phyloP scores from a whole-genome alignment of 30 jellyfish, hydroid and myxozoan genomes.

The Nemopilema nomurai region DNA sequence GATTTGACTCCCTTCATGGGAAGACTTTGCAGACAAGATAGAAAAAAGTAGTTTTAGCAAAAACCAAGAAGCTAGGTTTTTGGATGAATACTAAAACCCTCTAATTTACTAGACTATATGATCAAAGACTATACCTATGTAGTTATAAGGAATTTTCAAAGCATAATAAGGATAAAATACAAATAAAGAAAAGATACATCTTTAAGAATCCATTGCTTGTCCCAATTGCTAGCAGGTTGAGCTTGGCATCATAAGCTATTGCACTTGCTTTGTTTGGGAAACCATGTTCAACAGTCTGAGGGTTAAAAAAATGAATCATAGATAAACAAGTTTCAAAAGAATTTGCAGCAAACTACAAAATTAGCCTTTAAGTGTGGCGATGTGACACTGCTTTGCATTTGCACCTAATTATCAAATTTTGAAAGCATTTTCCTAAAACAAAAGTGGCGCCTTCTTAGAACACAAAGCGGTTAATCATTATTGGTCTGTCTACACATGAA shows the following conservation, averaged over 20 bases:
- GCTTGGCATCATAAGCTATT: constrained; percentile 83
- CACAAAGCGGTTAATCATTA: constrained; percentile 1
- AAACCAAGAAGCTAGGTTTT: too few relatives aligned
- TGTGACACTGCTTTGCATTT: neutral
- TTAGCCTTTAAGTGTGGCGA: neutral
- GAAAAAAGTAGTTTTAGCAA: too few relatives aligned
- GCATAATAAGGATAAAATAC: too few relatives aligned
- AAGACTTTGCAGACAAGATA: too few relatives aligned
- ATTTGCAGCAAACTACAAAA: neutral
- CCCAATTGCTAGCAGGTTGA: constrained; percentile 95
- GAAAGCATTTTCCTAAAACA: neutral
- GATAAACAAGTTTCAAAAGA: too few relatives aligned
- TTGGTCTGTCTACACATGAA: neutral
- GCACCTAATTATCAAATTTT: neutral
- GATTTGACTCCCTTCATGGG: too few relatives aligned
- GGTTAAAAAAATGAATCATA: neutral
- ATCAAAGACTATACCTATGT: too few relatives aligned
- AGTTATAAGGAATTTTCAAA: too few relatives aligned
- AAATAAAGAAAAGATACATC: constrained; percentile 59
- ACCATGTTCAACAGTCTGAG: constrained; percentile 94
- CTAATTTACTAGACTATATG: too few relatives aligned
- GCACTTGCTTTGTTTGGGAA: constrained; percentile 98
- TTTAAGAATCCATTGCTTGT: constrained; percentile 82
- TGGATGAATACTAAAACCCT: too few relatives aligned
- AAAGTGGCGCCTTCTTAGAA: neutral